These are phyloP conservation scores for Corythucha ciliata DNA, from an alignment of 2,888 invertebrate genomes.

Conservation along the genomic window DNA sequence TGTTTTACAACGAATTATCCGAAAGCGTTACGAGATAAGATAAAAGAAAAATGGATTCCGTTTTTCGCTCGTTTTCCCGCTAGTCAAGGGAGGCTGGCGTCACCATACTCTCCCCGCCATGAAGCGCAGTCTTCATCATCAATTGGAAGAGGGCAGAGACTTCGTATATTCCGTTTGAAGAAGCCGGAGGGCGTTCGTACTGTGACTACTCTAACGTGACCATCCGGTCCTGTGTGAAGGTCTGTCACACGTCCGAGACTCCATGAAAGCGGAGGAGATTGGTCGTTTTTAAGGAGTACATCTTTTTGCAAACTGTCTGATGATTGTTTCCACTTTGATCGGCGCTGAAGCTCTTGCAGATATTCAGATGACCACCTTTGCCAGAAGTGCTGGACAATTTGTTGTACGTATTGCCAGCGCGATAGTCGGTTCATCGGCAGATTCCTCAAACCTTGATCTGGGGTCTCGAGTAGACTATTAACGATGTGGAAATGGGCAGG, in stretches of 20 bases:
- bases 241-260: constrained; percentile 2
- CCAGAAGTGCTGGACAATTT: constrained; percentile 17
- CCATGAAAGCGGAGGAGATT: constrained; percentile 11
- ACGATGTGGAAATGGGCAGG: constrained; percentile 18
- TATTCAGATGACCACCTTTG: constrained; percentile 9
- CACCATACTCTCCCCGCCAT: too few relatives aligned
- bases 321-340: constrained; percentile 3
- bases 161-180: constrained; percentile 12
- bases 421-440: constrained; percentile 1
- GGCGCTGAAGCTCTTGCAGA: constrained; percentile 8
- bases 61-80: too few relatives aligned
- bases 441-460: background rate
- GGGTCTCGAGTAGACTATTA: constrained; percentile 6
- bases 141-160: constrained; percentile 14
- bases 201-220: constrained; percentile 9
- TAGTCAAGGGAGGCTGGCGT: too few relatives aligned
- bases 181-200: constrained; percentile 6
- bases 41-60: too few relatives aligned
- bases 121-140: too few relatives aligned
- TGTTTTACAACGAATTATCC: too few relatives aligned
- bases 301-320: constrained; percentile 1
- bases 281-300: constrained; percentile 16
- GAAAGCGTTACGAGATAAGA: too few relatives aligned
- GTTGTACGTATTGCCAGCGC: constrained; percentile 14
- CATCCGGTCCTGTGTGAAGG: constrained; percentile 9